Base-by-base conservation (phyloP, 2,888 invertebrate genomes). In the Ornithoptera alexandrae region DNA sequence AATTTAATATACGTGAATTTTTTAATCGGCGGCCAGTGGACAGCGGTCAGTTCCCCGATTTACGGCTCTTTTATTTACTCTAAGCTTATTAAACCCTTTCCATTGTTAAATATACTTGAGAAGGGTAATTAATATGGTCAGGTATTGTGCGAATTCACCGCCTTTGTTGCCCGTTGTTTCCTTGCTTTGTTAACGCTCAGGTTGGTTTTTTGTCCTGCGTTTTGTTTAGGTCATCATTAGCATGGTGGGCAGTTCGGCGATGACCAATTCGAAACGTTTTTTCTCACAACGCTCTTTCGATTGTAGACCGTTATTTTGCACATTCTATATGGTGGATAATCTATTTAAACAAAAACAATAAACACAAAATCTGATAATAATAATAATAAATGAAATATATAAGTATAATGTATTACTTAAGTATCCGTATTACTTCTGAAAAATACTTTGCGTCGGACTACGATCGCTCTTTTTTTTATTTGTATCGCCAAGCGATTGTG, bases 21-120 rank as follows among this genome's bases (percentile, higher is more conserved):
- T 39, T 82, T 73, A 76, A 68, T 73, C 74, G 76, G 76, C 78
- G 81, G 81, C 77, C 79, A 81, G 76, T 78, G 87, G 84, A 80
- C 88, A 89, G 81, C 79, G 90, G 90, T 88, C 90, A 90, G 84
- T 86, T 75, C 79, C 74, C 74, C 74, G 73, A 77, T 84, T 84
- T 87, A 87, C 83, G 82, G 75, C 75, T 83, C 83, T 85, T 89
- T 87, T 92, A 91, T 92, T 91, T 90, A 89, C 88, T 84, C 77
- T 85, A 87, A 90, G 87, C 89, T 85, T 90, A 90, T 91, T 91
- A 90, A 90, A 92, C 90, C 91, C 90, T 83, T 87, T 84, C 83
- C 74, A 80, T 88, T 87, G 87, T 87, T 75, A 76, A 71, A 74
- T 78, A 78, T 83, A 84, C 84, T 85, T 81, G 80, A 86, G 83